These are phyloP conservation scores for Sparus aurata DNA, from an alignment of 2,797 vertebrate species.

Conservation along the genomic window DNA sequence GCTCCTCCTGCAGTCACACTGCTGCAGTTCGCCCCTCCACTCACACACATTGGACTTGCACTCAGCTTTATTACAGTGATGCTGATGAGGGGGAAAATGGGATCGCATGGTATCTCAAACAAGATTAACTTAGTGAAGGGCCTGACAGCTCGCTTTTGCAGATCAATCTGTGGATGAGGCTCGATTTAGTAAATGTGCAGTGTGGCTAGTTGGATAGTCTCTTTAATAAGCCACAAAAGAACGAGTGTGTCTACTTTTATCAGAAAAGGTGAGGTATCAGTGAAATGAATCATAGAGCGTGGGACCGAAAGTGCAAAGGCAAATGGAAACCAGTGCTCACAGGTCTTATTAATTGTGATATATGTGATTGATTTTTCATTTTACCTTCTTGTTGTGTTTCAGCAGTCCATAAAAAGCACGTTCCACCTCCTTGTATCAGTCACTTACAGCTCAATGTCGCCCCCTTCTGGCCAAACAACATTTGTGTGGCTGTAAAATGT, in stretches of 20 bases:
- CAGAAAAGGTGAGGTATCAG: background rate
- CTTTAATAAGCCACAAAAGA: background rate
- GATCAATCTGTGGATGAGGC: constrained; percentile 24
- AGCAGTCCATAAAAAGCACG: background rate
- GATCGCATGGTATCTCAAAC: constrained; percentile 47
- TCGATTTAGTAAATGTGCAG: constrained; percentile 40
- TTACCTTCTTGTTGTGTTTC: background rate
- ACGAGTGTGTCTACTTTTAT: background rate
- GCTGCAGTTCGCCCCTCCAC: constrained; percentile 9
- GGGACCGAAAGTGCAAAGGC: background rate
- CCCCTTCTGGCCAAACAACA: constrained; percentile 60
- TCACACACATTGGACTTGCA: constrained; percentile 1
- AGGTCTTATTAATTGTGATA: background rate
- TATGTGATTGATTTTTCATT: background rate
- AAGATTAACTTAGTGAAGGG: constrained; percentile 50
- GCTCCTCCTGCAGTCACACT: constrained; percentile 12
- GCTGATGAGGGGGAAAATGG: constrained; percentile 52
- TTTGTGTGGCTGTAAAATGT: constrained; percentile 12
- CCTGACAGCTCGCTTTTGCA: constrained; percentile 27
- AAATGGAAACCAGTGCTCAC: background rate
- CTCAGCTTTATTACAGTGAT: constrained; percentile 50
- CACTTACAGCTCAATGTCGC: constrained; percentile 57
- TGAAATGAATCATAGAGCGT: background rate
- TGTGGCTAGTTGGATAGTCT: constrained; percentile 1
- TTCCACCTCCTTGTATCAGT: background rate